Evolutionary conservation across 2,797 vertebrate species (phyloP), one percentile per base, ranked within the genome.

Genomic region (Pterois miles): DNA sequence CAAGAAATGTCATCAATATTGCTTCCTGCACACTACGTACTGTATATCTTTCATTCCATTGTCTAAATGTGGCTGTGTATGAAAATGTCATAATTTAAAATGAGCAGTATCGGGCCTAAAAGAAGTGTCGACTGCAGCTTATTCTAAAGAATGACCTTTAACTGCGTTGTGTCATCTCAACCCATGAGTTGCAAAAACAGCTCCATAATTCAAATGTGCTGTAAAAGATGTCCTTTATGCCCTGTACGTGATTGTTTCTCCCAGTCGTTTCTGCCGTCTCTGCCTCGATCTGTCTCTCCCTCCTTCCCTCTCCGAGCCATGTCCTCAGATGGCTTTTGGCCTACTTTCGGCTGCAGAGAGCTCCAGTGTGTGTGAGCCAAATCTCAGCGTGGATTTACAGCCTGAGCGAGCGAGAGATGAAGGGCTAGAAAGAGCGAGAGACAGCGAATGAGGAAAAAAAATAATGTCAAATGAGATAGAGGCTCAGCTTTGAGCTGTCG

Each of bases 321-420:
- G 88, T 90, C 90, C 92, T 93, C 85, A 79, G 29, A 88, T 90
- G 87, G 84, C 89, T 92, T 92, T 89, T 92, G 89, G 89, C 91
- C 92, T 89, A 91, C 80, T 88, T 91, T 87, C 53, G 50, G 81
- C 87, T 85, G 91, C 81, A 87, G 86, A 89, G 91, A 86, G 89
- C 80, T 88, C 22, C 76, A 78, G 73, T 68, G 83, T 84, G 80
- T 75, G 63, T 68, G 90, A 89, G 93, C 86, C 92, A 94, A 91
- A 93, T 88, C 82, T 85, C 88, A 91, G 92, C 80, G 56, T 87
- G 86, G 84, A 89, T 91, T 86, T 88, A 76, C 53, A 89, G 82
- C 84, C 83, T 72, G 84, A 79, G 81, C 10, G 69, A 65, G 74
- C 11, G 54, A 82, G 85, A 70, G 78, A 89, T 84, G 60, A 69